Base-by-base conservation (phyloP, 2,888 invertebrate species). In the Tryphoninae sp. region DNA sequence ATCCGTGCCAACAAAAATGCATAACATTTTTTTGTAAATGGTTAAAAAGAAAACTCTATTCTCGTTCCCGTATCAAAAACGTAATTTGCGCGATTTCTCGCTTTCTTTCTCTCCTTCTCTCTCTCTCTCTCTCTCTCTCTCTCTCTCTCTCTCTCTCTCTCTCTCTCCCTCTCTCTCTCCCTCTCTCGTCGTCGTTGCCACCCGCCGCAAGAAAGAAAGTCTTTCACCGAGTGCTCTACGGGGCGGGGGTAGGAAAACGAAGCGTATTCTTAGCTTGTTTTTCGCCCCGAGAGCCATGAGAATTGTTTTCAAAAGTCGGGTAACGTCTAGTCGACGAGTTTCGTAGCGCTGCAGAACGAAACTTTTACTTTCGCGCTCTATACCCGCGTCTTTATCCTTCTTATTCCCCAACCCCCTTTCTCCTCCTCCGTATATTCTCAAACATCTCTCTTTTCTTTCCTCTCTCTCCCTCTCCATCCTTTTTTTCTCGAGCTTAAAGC, bases 241-340 rank as follows among this genome's bases (percentile, higher is more conserved):
- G 40, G 64, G 7, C 33, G 51, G 53, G 64, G 68, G 22, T 2
- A 13, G 19, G 33, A 9, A 69, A 71, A 65, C 81, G 75, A 71
- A 80, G 79, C 85, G 84, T 88, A 88, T 90, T 90, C 86, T 89
- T 89, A 88, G 87, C 85, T 82, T 74, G 85, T 86, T 88, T 87
- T 84, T 68, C 76, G 55, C 71, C 40, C 58, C 77, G 78, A 71
- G 79, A 72, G 67, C 82, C 81, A 83, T 83, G 82, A 83, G 85
- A 85, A 88, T 89, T 88, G 86, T 88, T 88, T 88, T 87, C 85
- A 86, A 82, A 89, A 87, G 84, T 86, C 33, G 33, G 84, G 78
- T 84, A 86, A 84, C 78, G 82, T 78, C 84, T 76, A 83, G 81
- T 77, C 78, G 81, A 79, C 78, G 73, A 74, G 74, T 84, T 83